Evolutionary conservation across 2,797 vertebrate species (phyloP).

Genomic region (Halcyon leucocephala): DNA sequence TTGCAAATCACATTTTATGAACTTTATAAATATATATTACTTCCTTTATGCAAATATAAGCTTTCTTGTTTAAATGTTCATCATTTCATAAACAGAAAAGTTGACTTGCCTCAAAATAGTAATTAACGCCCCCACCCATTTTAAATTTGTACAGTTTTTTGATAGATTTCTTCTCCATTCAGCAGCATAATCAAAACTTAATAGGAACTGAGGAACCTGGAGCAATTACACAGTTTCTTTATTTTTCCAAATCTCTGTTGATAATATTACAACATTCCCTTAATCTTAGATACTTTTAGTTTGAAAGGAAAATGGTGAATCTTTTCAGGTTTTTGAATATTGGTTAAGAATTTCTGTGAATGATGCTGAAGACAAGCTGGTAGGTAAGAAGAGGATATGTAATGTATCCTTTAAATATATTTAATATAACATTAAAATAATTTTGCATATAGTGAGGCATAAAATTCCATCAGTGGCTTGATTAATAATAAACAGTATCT

Average conservation of each 20-base stretch:
- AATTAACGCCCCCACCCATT: fast-evolving
- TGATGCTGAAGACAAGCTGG: neutral
- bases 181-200: neutral
- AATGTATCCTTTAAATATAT: neutral
- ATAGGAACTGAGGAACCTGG: neutral
- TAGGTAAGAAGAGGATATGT: neutral
- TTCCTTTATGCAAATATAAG: neutral
- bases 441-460: neutral
- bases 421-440: neutral
- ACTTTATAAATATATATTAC: neutral
- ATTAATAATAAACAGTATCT: neutral
- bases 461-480: neutral
- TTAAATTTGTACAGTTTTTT: neutral
- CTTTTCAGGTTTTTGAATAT: neutral
- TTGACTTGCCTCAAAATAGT: neutral
- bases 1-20: neutral
- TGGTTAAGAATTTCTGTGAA: neutral
- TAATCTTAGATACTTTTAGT: neutral
- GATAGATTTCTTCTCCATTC: neutral
- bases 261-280: neutral
- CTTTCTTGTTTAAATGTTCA: neutral
- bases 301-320: neutral
- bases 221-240: neutral
- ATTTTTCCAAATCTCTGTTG: neutral
- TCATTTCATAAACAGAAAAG: neutral